Evolutionary conservation across 2,797 vertebrate genomes (phyloP), one percentile per base, ranked within the genome.

Genomic region (Ibycter americanus): DNA sequence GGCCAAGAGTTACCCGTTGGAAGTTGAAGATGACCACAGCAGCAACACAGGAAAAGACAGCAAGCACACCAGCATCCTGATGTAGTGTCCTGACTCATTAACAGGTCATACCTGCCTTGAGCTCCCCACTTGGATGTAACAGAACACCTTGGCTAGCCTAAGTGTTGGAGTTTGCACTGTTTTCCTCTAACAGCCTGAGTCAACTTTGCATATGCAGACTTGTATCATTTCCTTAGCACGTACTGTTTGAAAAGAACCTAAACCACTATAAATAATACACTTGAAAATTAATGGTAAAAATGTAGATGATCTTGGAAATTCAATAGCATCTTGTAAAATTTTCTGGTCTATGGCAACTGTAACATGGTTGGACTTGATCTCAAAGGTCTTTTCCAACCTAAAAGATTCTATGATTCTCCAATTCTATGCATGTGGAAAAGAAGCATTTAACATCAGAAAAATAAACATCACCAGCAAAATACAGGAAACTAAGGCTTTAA

Each of bases 151-250:
- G 31, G 19, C 34, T 25, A 51, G 32, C 17, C 18, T 12, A 66
- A 73, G 17, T 32, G 36, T 31, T 18, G 13, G 44, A 40, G 5
- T 38, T 55, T 21, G 23, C 0, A 0, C 20, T 51, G 7, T 19
- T 32, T 74, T 81, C 27, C 40, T 51, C 21, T 42, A 17, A 51
- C 0, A 3, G 15, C 74, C 65, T 55, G 49, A 6, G 10, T 47
- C 3, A 63, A 27, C 18, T 88, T 55, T 52, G 32, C 1, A 0
- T 40, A 46, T 46, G 22, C 22, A 65, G 38, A 44, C 63, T 36
- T n/a, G 34, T 12, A 26, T 15, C 1, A 52, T 73, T 81, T 68
- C 31, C 34, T 76, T 42, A n/a, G 47, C 16, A 65, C 0, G 0
- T 11, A 59, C 5, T 31, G 5, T 76, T 72, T 67, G 22, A 88